Base-by-base conservation (phyloP, 2,113 vertebrate genomes). In the Rhinopomastus cyanomelas region DNA sequence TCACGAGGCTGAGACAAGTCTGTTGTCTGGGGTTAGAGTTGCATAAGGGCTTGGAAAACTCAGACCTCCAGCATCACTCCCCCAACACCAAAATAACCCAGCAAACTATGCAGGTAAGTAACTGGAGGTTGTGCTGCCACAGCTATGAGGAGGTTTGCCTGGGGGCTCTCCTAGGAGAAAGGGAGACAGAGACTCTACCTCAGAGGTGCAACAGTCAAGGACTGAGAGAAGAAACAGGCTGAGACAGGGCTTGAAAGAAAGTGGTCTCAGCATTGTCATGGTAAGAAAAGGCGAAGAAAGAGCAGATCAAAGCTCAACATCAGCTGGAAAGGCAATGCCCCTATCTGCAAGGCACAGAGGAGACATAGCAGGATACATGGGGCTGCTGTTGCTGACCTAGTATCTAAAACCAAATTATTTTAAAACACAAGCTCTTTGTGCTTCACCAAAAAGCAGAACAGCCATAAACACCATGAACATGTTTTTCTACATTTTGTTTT, bases 341-440 rank as follows among this genome's bases (percentile, higher is more conserved):
- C 16, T 9, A 13, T 17, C 51, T 30, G 34, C 11, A 44, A 75
- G 56, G 32, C 44, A 52, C 6, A 19, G 32, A 87, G 36, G 36
- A 77, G 62, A 62, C 4, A n/a, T n/a, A 0, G 53, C 32, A 71
- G 19, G 32, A 49, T 88, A 81, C 34, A 84, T 34, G 34, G 14
- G 26, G 49, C 34, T 84, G 76, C 71, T 49, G 61, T 57, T 57
- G 66, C 62, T 53, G 32, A 7, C 29, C 32, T 78, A 81, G 26
- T 69, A 73, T 29, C 18, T 82, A 73, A 85, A 92, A 92, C 62
- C 20, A 84, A 73, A 59, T 52, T 30, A 81, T 53, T 78, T 67
- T 29, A 82, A 82, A 90, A 85, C 17, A 60, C 16, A 60, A 59
- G 22, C 17, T 85, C 48, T 49, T 22, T 30, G 22, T 3, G 0